Percentiles rank a stretch among this genome's conserved stretches.
phyloP scores from a whole-genome alignment of 1,140 invertebrate genomes.

The Neotoxoptera formosana region DNA sequence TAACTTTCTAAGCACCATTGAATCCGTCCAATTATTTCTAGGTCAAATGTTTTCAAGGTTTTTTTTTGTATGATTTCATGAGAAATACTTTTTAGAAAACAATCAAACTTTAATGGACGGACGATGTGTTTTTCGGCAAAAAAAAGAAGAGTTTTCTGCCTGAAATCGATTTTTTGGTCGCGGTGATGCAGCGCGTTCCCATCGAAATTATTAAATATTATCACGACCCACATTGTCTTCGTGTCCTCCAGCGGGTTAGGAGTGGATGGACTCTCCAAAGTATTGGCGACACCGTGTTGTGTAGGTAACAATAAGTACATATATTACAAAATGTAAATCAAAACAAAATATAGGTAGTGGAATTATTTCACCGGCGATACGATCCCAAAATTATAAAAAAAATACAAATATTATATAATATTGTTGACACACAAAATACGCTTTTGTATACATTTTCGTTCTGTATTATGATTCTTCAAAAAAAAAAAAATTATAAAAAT shows the following conservation, averaged over 20 bases:
- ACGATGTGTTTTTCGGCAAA: too few relatives aligned
- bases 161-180: too few relatives aligned
- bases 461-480: neutral
- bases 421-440: neutral
- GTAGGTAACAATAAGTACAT: neutral
- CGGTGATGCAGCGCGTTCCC: too few relatives aligned
- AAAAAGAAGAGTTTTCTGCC: too few relatives aligned
- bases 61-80: neutral
- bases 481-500: neutral
- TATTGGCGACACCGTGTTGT: neutral
- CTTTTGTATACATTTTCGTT: neutral
- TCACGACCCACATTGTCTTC: neutral
- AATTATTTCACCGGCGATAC: neutral
- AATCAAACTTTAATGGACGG: neutral
- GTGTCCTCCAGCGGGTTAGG: fast-evolving
- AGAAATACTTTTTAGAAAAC: neutral
- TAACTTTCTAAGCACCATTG: neutral
- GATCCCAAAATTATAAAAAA: neutral
- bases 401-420: neutral
- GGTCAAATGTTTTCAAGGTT: neutral
- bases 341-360: neutral
- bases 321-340: too few relatives aligned
- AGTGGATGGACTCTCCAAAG: neutral
- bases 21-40: neutral
- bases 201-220: neutral